Conservation (phyloP, 2,797 vertebrate species). For the Ambastaia sidthimunki region DNA sequence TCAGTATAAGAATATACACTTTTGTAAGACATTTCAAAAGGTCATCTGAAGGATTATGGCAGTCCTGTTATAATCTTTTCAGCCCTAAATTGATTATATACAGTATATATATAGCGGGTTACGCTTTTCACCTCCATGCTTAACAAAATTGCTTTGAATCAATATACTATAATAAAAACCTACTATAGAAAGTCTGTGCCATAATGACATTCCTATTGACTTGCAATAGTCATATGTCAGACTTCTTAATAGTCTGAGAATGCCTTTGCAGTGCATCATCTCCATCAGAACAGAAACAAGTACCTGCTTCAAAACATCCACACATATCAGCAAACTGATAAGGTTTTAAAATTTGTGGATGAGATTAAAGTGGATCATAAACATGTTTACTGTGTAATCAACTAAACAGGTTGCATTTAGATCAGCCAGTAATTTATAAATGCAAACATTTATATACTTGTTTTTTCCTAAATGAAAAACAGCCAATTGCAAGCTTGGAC, state of each 20-base stretch:
- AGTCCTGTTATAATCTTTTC: constrained; percentile 10
- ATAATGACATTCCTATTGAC: constrained; percentile 17
- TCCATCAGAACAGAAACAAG: constrained; percentile 51
- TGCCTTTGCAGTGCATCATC: constrained; percentile 37
- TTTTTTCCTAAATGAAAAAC: not conserved
- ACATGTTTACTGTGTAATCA: constrained; percentile 46
- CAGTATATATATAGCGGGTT: constrained; percentile 14
- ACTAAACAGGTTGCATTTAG: constrained; percentile 30
- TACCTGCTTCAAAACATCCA: constrained; percentile 48
- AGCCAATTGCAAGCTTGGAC: not conserved
- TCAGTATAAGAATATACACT: constrained; percentile 22
- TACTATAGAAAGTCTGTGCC: not conserved
- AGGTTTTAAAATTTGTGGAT: constrained; percentile 43
- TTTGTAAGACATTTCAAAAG: constrained; percentile 12
- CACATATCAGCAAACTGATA: constrained; percentile 41
- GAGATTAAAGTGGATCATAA: constrained; percentile 46
- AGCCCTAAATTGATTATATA: constrained; percentile 30
- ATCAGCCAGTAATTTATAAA: constrained; percentile 42
- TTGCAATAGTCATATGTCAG: constrained; percentile 37
- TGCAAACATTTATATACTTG: not conserved
- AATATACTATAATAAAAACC: not conserved
- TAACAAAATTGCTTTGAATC: constrained; percentile 36
- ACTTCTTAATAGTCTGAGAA: constrained; percentile 48
- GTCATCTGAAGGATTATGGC: constrained; percentile 26
- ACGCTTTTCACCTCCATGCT: constrained; percentile 2